phyloP scores from a whole-genome alignment of 1,140 invertebrate genomes.

The Drosophila willistoni region DNA sequence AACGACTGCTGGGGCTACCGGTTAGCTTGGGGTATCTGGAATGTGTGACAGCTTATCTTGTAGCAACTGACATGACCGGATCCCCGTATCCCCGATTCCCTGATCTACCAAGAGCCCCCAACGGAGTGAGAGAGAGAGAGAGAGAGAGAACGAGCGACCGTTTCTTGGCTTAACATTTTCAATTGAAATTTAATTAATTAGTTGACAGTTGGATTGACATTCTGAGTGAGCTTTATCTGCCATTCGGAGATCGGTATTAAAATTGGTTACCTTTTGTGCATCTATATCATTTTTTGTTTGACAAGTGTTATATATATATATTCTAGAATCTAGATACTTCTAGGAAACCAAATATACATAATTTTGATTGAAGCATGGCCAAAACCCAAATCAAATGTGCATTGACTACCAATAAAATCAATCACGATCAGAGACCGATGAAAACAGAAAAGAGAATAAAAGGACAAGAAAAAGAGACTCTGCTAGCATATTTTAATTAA shows the following conservation, averaged over 20 bases:
- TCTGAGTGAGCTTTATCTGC: slow-evolving; percentile 57
- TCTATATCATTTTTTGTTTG: slow-evolving; percentile 29
- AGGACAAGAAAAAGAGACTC: slow-evolving; percentile 33
- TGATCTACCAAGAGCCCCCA: slow-evolving; percentile 50
- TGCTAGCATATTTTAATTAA: slow-evolving; percentile 76
- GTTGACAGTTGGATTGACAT: slow-evolving; percentile 79
- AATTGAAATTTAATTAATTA: slow-evolving; percentile 82
- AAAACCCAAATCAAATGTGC: slow-evolving; percentile 40
- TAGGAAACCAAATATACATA: slow-evolving; percentile 46
- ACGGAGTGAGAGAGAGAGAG: slow-evolving; percentile 51
- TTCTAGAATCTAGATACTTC: slow-evolving; percentile 41
- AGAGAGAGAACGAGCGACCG: slow-evolving; percentile 36
- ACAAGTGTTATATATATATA: slow-evolving; percentile 39
- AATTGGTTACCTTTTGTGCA: too few relatives aligned
- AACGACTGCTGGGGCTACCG: slow-evolving; percentile 26
- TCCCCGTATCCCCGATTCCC: slow-evolving; percentile 22
- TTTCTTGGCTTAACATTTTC: slow-evolving; percentile 64
- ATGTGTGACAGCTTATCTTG: slow-evolving; percentile 82
- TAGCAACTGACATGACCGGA: slow-evolving; percentile 75
- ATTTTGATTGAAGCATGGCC: slow-evolving; percentile 22
- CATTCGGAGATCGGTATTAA: too few relatives aligned
- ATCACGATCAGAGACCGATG: slow-evolving; percentile 49
- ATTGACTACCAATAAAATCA: slow-evolving; percentile 57
- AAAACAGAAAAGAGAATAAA: slow-evolving; percentile 9
- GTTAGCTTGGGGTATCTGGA: slow-evolving; percentile 57